Base-by-base conservation (phyloP, 2,888 invertebrate genomes). In the Macaria liturata region DNA sequence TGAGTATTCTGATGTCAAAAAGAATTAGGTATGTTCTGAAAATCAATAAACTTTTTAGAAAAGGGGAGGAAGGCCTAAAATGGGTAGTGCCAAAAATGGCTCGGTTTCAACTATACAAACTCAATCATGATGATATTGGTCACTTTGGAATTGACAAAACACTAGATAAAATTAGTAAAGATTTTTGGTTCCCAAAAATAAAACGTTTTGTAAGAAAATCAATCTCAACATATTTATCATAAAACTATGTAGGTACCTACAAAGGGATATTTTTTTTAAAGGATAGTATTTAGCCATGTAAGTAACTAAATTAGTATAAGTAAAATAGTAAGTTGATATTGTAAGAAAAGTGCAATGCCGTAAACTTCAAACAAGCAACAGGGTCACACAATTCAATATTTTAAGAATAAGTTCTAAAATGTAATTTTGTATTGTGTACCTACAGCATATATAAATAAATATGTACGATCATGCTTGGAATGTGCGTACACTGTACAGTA, bases 141-240 rank as follows among this genome's bases (percentile, higher is more conserved):
- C 44, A 44, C 20, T 37, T 47, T 20, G 7, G 47, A 8, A n/a
- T 34, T 37, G 34, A 44, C 20, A 44, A 44, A 34, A 47, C 47
- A 6, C n/a, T 37, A 4, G 47, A 47, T 20, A 47, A 37, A 47
- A 47, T 47, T 6, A 47, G 47, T 34, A 47, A 47, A 34, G 47
- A 47, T 34, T 63, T 50, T 48, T 63, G 63, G 62, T 64, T 66
- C 53, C 66, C 63, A 9, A 49, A 50, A 47, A 65, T 67, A 65
- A 56, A 57, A 37, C 48, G 52, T 6, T 65, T 67, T 32, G 51
- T 61, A 8, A 54, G 46, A 8, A 67, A 67, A 52, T n/a, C n/a
- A n/a, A n/a, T n/a, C n/a, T n/a, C n/a, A n/a, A n/a, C n/a, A n/a
- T n/a, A n/a, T n/a, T n/a, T n/a, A n/a, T n/a, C n/a, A n/a, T n/a